Evolutionary conservation across 2,888 invertebrate genomes (phyloP).

Genomic region (Minunthozetes semirufus): DNA sequence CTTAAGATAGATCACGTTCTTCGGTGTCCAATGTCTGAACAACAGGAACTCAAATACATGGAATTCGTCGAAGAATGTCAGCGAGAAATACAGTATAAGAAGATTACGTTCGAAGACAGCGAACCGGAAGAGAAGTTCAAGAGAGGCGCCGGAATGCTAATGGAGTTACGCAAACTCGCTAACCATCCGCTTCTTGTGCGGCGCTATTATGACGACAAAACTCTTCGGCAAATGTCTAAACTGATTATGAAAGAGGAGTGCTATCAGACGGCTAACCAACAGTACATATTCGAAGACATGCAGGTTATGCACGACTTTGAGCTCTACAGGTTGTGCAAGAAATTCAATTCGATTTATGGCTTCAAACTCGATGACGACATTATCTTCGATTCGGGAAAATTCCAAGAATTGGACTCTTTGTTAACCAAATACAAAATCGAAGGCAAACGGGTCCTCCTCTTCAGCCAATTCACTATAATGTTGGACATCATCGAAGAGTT

Average conservation of each 20-base stretch:
- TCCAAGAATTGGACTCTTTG: conserved; percentile 67
- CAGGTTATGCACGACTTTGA: conserved; percentile 84
- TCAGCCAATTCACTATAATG: conserved; percentile 94
- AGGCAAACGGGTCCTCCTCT: conserved; percentile 68
- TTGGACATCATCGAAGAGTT: conserved; percentile 86
- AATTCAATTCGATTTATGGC: conserved; percentile 50
- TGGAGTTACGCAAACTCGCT: conserved; percentile 85
- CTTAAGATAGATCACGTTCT: conserved; percentile 67
- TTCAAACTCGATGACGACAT: conserved; percentile 52
- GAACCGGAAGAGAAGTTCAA: conserved; percentile 21
- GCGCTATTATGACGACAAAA: conserved; percentile 58
- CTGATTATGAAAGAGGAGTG: conserved; percentile 53
- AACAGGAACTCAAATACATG: conserved; percentile 68
- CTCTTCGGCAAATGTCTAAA: conserved; percentile 61
- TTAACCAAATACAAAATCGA: conserved; percentile 62
- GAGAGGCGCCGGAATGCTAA: conserved; percentile 62
- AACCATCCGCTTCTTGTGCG: conserved; percentile 85
- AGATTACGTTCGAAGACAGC: conserved; percentile 25
- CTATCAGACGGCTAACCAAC: conserved; percentile 49
- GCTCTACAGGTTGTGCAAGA: conserved; percentile 67
- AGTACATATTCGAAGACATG: conserved; percentile 72
- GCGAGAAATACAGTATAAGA: conserved; percentile 45
- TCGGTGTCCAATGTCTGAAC: conserved; percentile 60
- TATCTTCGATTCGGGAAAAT: conserved; percentile 79
- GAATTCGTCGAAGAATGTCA: conserved; percentile 61